A percentile compares a stretch with the other conserved stretches of the same genome.
Conservation (phyloP, 2,888 invertebrate species). For the Julus scanicus region DNA sequence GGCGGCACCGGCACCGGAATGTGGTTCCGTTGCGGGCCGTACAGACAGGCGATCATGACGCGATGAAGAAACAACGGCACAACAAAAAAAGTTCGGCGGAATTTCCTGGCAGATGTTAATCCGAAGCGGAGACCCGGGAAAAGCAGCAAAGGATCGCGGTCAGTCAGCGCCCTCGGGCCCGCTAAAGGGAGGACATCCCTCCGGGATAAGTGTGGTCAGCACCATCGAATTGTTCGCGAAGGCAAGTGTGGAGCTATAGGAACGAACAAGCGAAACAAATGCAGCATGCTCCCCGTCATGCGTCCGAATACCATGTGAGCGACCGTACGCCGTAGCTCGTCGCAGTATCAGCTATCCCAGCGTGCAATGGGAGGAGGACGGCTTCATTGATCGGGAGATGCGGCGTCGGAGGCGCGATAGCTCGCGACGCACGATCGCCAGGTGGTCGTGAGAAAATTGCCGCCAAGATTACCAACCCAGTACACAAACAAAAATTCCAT, state of each 20-base stretch:
- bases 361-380: not conserved
- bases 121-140: no score
- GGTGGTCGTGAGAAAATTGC: not conserved
- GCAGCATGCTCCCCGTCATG: not conserved
- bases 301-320: not conserved
- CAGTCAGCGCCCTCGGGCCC: not conserved
- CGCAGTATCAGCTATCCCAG: not conserved
- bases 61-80: no score
- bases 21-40: not conserved
- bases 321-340: not conserved
- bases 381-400: not conserved
- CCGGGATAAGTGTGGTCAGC: no score
- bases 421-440: conserved; percentile 1
- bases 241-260: not conserved
- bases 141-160: no score
- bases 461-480: not conserved
- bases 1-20: not conserved
- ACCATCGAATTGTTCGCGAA: no score
- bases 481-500: no score
- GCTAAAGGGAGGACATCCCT: not conserved
- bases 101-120: not conserved
- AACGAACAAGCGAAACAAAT: no score
- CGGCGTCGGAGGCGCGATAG: not conserved
- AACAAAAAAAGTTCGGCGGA: no score
- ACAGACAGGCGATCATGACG: not conserved